Evolutionary conservation across 2,888 invertebrate species (phyloP).

Genomic region (Nomada goodeniana): DNA sequence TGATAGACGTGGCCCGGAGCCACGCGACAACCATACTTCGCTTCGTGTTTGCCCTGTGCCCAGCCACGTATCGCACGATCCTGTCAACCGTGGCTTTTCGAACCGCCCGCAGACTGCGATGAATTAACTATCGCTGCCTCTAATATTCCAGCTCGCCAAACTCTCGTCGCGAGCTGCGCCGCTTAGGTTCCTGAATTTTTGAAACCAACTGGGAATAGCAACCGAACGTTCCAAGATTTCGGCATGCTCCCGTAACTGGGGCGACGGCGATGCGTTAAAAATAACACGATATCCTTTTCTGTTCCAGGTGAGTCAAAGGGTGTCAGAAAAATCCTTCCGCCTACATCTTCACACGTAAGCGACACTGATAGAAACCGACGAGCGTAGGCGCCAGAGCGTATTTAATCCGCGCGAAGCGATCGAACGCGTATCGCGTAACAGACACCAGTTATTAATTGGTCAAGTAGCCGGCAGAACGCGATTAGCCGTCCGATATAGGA

Average conservation of each 20-base stretch:
- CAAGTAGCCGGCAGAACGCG: constrained; percentile 28
- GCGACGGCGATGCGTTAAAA: neutral
- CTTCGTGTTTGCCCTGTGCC: constrained; percentile 56
- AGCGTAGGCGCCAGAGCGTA: neutral
- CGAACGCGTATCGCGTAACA: constrained; percentile 31
- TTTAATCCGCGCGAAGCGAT: constrained; percentile 18
- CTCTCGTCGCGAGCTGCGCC: constrained; percentile 32
- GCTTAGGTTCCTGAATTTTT: constrained; percentile 6
- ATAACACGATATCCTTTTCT: neutral
- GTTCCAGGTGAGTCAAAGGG: constrained; percentile 24
- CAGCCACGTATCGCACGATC: constrained; percentile 39
- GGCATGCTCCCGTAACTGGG: neutral
- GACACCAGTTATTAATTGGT: constrained; percentile 53
- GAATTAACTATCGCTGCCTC: constrained; percentile 55
- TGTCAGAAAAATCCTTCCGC: no score
- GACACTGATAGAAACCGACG: neutral
- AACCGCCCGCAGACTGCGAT: constrained; percentile 48
- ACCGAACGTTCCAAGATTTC: neutral
- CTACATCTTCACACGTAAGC: neutral
- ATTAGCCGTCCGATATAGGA: constrained; percentile 44
- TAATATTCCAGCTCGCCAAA: constrained; percentile 51
- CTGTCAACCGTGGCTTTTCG: constrained; percentile 42
- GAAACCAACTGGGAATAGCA: neutral
- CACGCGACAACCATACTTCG: constrained; percentile 65
- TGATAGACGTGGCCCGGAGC: constrained; percentile 67